Evolutionary conservation across 2,888 invertebrate species (phyloP), one percentile per base, ranked within the genome.

Genomic region (Litoditis marina): DNA sequence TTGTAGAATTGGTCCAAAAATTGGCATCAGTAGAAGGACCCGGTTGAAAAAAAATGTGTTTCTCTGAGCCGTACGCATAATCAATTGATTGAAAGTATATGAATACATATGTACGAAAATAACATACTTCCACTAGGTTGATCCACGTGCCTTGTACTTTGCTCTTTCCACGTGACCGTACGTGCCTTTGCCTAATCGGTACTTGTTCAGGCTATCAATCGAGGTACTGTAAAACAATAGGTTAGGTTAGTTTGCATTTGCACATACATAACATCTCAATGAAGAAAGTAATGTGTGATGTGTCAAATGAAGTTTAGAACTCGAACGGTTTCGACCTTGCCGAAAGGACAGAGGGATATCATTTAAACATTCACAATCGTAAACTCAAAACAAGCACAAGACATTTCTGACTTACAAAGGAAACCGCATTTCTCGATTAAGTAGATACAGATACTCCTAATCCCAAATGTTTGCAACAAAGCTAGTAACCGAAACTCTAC

Each of bases 81-180:
- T n/a, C 11, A 36, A 1, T 36, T n/a, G 11, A 36, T 36, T 36
- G 39, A 36, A 11, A 1, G 39, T 36, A 36, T 36, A 36, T 1
- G n/a, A 36, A n/a, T 36, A 13, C n/a, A 44, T 13, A 27, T 31
- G 16, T 30, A 2, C 51, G 13, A 13, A 31, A 19, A 30, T 6
- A 3, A 36, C 57, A 36, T n/a, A 59, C 59, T 39, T 50, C 59
- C 59, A 59, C 22, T 59, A 50, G 3, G 25, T 44, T 16, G 19
- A 13, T 25, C 19, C 27, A n/a, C 11, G 22, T 4, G n/a, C 27
- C 30, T 30, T 36, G 39, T 50, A 36, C 36, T 55, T 66, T n/a
- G 63, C 65, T 25, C 66, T 68, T 25, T 68, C 68, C 5, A 71
- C 71, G 27, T 56, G 19, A 31, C 71, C 71, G 52, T 66, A 71